Evolutionary conservation across 1,140 invertebrate genomes (phyloP), one percentile per base, ranked within the genome.

Genomic region (Drosophila sp.): DNA sequence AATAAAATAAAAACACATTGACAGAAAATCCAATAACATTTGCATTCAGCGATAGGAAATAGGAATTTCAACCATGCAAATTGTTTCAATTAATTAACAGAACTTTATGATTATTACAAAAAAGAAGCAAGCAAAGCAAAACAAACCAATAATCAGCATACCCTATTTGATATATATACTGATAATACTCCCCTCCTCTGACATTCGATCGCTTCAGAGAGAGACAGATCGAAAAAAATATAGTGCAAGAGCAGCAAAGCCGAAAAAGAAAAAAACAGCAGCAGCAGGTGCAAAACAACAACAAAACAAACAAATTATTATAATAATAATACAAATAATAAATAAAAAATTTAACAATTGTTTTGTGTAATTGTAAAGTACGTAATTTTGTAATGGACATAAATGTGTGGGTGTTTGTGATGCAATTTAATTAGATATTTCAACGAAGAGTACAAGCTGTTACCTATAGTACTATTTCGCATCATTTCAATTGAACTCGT

Each of bases 291-390:
- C 50, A 56, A 58, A 80, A 67, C 41, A 76, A 72, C 73, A 73
- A 76, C 23, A 27, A 64, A 83, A 65, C 72, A 71, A 77, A 82
- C 73, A 86, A 86, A 71, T 72, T 76, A 87, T 83, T 76, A 90
- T 73, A 89, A 85, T 74, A 90, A 79, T 76, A 85, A 90, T 90
- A 86, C 84, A 76, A 86, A 70, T 90, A 90, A 85, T 90, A 80
- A 90, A 90, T 90, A 90, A 90, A 87, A 90, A 90, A 82, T 90
- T 90, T 90, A 90, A 90, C 81, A 85, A 90, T 90, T 90, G 85
- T 90, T 90, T 90, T 90, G 85, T 90, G 85, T 90, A 90, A 90
- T 90, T 90, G 85, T 90, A 90, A 79, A 72, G 17, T 66, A 30
- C 41, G 54, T 60, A 58, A 62, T 76, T n/a, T 60, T 60, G 17